A percentile compares a stretch with the other conserved stretches of the same genome.
Evolutionary conservation across 2,797 vertebrate genomes (phyloP).

Genomic region (Enteromius treurensis): DNA sequence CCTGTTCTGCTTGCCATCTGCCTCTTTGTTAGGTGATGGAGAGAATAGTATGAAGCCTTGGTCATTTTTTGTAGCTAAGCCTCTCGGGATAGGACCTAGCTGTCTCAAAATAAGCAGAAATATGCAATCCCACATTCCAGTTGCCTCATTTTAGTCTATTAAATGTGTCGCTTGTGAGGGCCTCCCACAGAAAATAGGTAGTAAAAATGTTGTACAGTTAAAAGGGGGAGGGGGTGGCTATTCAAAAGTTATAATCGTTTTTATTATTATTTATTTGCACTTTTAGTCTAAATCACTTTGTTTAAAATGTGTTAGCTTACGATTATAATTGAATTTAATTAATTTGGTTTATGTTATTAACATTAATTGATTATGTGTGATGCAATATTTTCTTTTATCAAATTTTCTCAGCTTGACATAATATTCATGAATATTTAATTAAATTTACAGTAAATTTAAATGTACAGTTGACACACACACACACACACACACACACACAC

Average conservation of each 20-base stretch:
- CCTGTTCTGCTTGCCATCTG: constrained; percentile 47
- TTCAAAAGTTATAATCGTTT: no score
- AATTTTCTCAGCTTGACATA: not conserved
- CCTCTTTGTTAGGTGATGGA: constrained; percentile 6
- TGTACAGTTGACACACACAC: no score
- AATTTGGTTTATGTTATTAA: not conserved
- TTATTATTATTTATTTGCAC: not conserved
- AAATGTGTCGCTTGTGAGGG: not conserved
- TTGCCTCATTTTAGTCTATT: not conserved
- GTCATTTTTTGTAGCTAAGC: not conserved
- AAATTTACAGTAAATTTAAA: not conserved
- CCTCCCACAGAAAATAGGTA: not conserved
- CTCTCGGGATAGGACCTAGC: not conserved
- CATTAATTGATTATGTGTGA: not conserved
- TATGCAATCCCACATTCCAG: not conserved
- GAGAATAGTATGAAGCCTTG: constrained; percentile 11
- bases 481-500: no score
- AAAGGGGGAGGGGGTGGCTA: not conserved
- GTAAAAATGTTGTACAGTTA: not conserved
- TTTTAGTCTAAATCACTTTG: no score
- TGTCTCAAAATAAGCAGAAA: not conserved
- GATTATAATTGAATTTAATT: not conserved
- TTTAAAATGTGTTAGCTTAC: not conserved
- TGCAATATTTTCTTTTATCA: not conserved
- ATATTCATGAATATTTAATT: not conserved